Evolutionary conservation across 2,113 vertebrate genomes (phyloP).

Genomic region (Syrmaticus mikado): DNA sequence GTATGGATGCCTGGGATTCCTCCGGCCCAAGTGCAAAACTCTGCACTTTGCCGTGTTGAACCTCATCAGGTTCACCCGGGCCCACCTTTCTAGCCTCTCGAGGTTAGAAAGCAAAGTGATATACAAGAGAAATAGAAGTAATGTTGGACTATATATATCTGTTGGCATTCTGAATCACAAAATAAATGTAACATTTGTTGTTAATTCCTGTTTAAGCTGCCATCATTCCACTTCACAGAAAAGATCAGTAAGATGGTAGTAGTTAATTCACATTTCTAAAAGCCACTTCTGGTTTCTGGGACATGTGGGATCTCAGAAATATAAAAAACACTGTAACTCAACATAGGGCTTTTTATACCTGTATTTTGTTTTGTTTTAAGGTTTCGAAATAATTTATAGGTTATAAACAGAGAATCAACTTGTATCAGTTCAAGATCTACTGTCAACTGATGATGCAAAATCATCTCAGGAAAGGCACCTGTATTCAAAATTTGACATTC

Average conservation of each 20-base stretch:
- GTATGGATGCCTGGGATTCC: too few species aligned
- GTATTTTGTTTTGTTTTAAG: neutral
- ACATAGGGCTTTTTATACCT: neutral
- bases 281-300: neutral
- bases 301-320: neutral
- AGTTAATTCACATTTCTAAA: neutral
- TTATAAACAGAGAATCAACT: neutral
- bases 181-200: neutral
- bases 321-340: neutral
- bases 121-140: neutral
- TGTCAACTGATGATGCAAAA: neutral
- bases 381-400: neutral
- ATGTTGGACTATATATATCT: neutral
- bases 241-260: neutral
- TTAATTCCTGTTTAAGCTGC: neutral
- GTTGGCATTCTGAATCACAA: neutral
- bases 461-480: neutral
- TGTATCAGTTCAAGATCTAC: neutral
- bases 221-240: neutral
- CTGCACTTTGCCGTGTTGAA: too few species aligned
- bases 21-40: too few species aligned
- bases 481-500: too few species aligned
- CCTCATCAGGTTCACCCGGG: too few species aligned
- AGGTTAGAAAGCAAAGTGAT: neutral
- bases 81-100: too few species aligned